phyloP scores from a whole-genome alignment of 2,113 vertebrate genomes.

The Pseudorasbora parva region DNA sequence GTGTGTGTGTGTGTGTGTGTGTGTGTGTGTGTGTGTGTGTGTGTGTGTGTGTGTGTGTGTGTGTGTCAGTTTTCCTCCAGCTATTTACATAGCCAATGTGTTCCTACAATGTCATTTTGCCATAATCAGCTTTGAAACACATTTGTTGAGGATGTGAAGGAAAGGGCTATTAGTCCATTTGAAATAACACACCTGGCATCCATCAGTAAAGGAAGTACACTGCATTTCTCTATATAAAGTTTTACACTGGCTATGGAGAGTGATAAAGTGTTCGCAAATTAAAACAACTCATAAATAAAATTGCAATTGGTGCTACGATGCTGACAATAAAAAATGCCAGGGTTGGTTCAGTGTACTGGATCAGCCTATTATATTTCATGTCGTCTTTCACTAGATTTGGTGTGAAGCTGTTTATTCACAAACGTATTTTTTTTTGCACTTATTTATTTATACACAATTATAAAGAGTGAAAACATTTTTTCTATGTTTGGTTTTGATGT shows the following conservation, averaged over 20 bases:
- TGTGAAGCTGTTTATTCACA: background rate
- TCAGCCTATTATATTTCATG: background rate
- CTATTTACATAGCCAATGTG: background rate
- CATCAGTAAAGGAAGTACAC: slow-evolving; percentile 63
- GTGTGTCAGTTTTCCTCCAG: slow-evolving; percentile 20
- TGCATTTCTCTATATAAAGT: slow-evolving; percentile 62
- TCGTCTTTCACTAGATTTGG: background rate
- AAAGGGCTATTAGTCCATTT: slow-evolving; percentile 13
- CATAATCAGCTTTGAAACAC: slow-evolving; percentile 9
- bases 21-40: background rate
- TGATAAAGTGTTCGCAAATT: slow-evolving; percentile 57
- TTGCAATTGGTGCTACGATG: slow-evolving; percentile 66
- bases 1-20: slow-evolving; percentile 6
- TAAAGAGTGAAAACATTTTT: background rate
- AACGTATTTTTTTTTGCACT: background rate
- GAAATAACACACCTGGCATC: slow-evolving; percentile 58
- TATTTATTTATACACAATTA: background rate
- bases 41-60: slow-evolving; percentile 26
- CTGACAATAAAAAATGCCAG: slow-evolving; percentile 48
- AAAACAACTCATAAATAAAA: slow-evolving; percentile 68
- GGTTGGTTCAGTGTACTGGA: slow-evolving; percentile 4
- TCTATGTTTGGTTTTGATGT: background rate
- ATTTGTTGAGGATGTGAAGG: background rate
- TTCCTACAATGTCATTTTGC: slow-evolving; percentile 9
- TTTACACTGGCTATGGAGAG: slow-evolving; percentile 64